These are phyloP conservation scores for Tadarida brasiliensis DNA, from an alignment of 2,797 vertebrate species.

Conservation along the genomic window DNA sequence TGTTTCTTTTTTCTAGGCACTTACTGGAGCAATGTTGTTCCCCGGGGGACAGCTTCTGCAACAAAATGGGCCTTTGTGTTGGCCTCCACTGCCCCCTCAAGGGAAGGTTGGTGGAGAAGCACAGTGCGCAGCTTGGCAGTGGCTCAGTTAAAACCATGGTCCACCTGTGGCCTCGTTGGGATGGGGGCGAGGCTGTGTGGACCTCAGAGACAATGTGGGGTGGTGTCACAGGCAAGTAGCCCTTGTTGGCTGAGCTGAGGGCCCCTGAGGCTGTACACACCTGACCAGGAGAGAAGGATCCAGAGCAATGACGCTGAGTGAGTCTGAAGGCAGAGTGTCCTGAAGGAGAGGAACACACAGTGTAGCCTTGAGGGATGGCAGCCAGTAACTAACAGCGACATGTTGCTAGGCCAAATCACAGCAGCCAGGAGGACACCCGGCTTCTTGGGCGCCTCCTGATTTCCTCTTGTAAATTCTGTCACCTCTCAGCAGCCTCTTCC, in stretches of 20 bases:
- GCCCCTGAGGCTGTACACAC: neutral
- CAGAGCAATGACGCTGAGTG: neutral
- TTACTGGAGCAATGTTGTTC: slow-evolving; percentile 95
- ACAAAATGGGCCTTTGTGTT: slow-evolving; percentile 96
- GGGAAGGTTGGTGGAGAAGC: slow-evolving; percentile 89
- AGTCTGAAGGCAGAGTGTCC: neutral
- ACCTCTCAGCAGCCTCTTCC: neutral
- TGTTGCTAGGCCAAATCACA: neutral
- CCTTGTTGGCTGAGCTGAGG: neutral
- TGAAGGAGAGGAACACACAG: neutral
- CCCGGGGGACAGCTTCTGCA: slow-evolving; percentile 95
- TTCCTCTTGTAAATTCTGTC: neutral
- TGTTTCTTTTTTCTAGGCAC: slow-evolving; percentile 89
- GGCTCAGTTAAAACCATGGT: neutral
- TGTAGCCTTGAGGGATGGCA: neutral
- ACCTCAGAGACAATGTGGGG: no score
- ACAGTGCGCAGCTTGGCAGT: fast-evolving
- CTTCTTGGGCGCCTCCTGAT: neutral
- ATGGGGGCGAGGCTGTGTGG: fast-evolving
- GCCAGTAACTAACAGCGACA: neutral
- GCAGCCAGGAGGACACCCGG: no score
- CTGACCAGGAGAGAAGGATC: neutral
- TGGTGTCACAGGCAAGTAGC: neutral
- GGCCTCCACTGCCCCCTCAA: slow-evolving; percentile 92
- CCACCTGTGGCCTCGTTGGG: neutral